Conservation (phyloP, 2,888 invertebrate genomes). For the Ochlodes sylvanus region DNA sequence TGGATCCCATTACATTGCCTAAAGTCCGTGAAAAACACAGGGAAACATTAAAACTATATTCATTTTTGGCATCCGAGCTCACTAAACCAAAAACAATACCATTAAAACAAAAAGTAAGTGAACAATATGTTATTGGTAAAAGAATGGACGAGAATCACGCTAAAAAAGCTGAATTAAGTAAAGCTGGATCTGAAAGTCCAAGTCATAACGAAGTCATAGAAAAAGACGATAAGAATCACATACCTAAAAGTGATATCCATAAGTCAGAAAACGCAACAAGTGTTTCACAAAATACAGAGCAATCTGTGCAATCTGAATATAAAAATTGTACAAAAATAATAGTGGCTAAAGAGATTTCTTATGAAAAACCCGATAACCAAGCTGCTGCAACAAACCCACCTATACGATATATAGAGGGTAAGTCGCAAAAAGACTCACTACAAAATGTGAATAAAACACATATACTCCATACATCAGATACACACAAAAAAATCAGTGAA, state of each 20-base stretch:
- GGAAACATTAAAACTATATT: constrained; percentile 67
- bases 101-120: constrained; percentile 70
- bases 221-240: neutral
- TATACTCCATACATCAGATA: neutral
- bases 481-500: neutral
- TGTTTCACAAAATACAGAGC: neutral
- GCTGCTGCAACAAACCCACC: neutral
- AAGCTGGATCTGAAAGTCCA: constrained; percentile 26
- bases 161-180: constrained; percentile 41
- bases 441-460: neutral
- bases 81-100: constrained; percentile 67
- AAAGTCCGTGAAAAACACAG: constrained; percentile 64
- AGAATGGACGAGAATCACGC: constrained; percentile 63
- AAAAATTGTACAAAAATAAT: neutral
- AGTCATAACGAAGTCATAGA: too few relatives aligned
- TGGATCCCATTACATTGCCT: constrained; percentile 57
- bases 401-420: neutral
- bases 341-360: neutral
- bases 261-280: neutral
- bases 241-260: neutral
- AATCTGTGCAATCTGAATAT: neutral
- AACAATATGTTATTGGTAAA: constrained; percentile 66
- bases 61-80: constrained; percentile 67
- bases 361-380: neutral
- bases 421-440: neutral